Evolutionary conservation across 2,888 invertebrate species (phyloP).

Genomic region (Drosophila peninsularis): DNA sequence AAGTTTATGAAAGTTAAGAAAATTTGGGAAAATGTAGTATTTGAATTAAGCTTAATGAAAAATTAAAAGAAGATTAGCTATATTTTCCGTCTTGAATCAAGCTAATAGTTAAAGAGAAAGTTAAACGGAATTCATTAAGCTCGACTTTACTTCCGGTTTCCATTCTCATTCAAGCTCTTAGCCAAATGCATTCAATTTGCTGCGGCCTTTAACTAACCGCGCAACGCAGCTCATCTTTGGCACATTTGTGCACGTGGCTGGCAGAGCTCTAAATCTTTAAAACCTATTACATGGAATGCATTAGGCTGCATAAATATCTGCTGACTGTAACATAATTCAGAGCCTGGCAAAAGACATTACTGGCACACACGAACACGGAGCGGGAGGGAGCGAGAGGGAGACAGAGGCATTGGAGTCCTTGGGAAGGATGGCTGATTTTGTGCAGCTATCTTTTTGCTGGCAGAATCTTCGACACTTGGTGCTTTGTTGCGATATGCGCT

Average conservation of each 20-base stretch:
- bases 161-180: not conserved
- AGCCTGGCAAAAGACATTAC: slow-evolving; percentile 48
- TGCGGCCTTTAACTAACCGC: not conserved
- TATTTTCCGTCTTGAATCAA: too few relatives aligned
- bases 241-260: slow-evolving; percentile 7
- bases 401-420: slow-evolving; percentile 22
- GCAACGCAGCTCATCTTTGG: not conserved
- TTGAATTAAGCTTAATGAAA: too few relatives aligned
- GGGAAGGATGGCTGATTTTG: slow-evolving; percentile 24
- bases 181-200: not conserved
- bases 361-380: slow-evolving; percentile 23
- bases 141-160: not conserved
- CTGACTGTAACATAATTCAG: slow-evolving; percentile 59
- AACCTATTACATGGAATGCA: slow-evolving; percentile 50
- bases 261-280: slow-evolving; percentile 29
- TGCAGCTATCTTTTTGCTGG: slow-evolving; percentile 26
- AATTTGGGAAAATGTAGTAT: not conserved
- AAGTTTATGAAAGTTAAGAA: not conserved
- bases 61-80: too few relatives aligned
- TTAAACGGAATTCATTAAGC: not conserved
- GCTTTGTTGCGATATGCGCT: slow-evolving; percentile 45
- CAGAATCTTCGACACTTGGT: slow-evolving; percentile 51
- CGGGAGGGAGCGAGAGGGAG: not conserved
- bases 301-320: slow-evolving; percentile 64
- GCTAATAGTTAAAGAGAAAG: not conserved